phyloP scores from a whole-genome alignment of 1,140 invertebrate genomes.

The Camponotus vicinus region DNA sequence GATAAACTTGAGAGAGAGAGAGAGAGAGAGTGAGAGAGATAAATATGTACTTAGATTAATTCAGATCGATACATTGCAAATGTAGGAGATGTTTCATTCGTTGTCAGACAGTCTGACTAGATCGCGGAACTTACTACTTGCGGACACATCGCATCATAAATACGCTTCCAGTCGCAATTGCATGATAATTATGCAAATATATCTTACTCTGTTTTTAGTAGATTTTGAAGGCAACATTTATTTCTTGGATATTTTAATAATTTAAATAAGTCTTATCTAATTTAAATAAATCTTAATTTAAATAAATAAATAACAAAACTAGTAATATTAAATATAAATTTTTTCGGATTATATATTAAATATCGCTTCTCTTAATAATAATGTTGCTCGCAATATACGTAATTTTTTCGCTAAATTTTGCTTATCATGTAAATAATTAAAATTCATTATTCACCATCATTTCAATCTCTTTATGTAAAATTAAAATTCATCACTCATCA shows the following conservation, averaged over 20 bases:
- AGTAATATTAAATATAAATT: background rate
- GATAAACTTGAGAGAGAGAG: too few species aligned
- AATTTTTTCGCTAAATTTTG: conserved; percentile 8
- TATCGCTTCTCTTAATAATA: background rate
- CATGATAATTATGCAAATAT: background rate
- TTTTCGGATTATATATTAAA: background rate
- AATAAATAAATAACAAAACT: conserved; percentile 7
- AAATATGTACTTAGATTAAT: background rate
- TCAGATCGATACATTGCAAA: background rate
- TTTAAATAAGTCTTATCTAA: too few species aligned
- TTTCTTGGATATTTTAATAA: background rate
- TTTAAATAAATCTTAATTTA: background rate
- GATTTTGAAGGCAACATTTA: background rate
- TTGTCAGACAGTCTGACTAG: conserved; percentile 42
- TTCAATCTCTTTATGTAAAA: conserved; percentile 13
- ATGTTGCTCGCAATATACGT: too few species aligned
- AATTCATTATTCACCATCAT: background rate
- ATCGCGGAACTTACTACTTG: conserved; percentile 51
- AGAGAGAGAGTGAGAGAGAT: background rate
- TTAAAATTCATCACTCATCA: conserved; percentile 29
- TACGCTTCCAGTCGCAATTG: background rate
- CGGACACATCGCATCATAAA: conserved; percentile 24
- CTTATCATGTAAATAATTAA: background rate
- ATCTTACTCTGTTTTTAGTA: background rate
- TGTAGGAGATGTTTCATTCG: background rate